Evolutionary conservation across 1,140 invertebrate species (phyloP).

Genomic region (Rhopalosiphum padi): DNA sequence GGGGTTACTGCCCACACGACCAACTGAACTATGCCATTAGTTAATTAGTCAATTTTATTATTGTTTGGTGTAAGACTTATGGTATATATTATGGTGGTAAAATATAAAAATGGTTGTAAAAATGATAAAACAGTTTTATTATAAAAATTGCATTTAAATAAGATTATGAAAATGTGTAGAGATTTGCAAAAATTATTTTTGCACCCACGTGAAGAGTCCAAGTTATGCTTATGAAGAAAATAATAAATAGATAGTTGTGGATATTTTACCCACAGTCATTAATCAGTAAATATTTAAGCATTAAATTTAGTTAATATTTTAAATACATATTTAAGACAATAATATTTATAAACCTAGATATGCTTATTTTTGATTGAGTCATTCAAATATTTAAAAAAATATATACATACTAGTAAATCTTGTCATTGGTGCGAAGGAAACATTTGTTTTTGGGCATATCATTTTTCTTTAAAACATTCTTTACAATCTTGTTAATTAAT

Average conservation of each 20-base stretch:
- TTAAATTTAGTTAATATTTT: neutral
- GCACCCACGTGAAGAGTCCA: too few relatives aligned
- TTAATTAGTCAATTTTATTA: too few relatives aligned
- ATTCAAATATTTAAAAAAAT: neutral
- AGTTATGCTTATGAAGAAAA: too few relatives aligned
- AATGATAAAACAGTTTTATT: too few relatives aligned
- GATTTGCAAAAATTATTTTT: too few relatives aligned
- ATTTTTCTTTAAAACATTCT: conserved; percentile 4
- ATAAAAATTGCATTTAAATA: too few relatives aligned
- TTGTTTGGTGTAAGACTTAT: too few relatives aligned
- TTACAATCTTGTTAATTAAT: conserved; percentile 40
- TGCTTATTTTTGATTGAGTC: neutral
- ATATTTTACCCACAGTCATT: neutral
- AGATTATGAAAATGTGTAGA: too few relatives aligned
- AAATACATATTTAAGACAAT: neutral
- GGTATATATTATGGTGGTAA: too few relatives aligned
- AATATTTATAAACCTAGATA: neutral
- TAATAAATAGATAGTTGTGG: neutral
- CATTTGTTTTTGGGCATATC: conserved; percentile 48
- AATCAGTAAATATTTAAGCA: neutral
- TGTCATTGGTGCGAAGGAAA: conserved; percentile 29
- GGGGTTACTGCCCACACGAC: too few relatives aligned
- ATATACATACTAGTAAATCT: conserved; percentile 44
- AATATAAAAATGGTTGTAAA: too few relatives aligned
- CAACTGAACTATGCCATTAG: too few relatives aligned